Evolutionary conservation across 2,797 vertebrate species (phyloP), one percentile per base, ranked within the genome.

Genomic region (Hydrolagus colliei): DNA sequence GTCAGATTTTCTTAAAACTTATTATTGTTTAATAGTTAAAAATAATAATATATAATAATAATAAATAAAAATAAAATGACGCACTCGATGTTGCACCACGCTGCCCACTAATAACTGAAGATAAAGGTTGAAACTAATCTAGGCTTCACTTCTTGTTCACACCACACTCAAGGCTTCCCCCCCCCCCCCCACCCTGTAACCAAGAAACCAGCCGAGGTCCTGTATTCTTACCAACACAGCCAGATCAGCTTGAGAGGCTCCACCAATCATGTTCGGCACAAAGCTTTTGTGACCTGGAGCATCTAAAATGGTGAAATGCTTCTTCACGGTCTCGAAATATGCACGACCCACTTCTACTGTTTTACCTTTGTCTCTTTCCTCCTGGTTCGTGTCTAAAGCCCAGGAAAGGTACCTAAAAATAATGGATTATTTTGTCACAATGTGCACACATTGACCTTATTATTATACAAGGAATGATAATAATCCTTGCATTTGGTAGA

Each of bases 181-280:
- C 11, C 27, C 62, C 20, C 11, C 59, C 52, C 41, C 72, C 1
- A 65, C 52, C 9, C 61, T 0, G 6, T 27, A 1, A 7, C 13
- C 11, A 62, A 27, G 11, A 22, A 76, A 61, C 1, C 13, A 74
- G 63, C 9, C 1, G 6, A 22, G n/a, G n/a, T 18, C 16, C 72
- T 67, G 8, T 63, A 72, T 71, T 90, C 97, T 96, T 93, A 98
- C 98, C 96, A 99, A 91, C 27, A 99, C 97, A 88, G 98, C 97
- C 90, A 99, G 88, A 89, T 98, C 97, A 72, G 98, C 98, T 92
- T 99, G 97, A 5, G 98, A 99, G 78, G 97, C 97, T 0, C 98
- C 97, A 71, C 97, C 97, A 68, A 99, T 99, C 98, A 99, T 99
- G 93, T 99, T 99, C 73, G 98, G 98, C 76, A 99, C 98, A 88